phyloP scores from a whole-genome alignment of 2,888 invertebrate genomes.

The Hanleya hanleyi region DNA sequence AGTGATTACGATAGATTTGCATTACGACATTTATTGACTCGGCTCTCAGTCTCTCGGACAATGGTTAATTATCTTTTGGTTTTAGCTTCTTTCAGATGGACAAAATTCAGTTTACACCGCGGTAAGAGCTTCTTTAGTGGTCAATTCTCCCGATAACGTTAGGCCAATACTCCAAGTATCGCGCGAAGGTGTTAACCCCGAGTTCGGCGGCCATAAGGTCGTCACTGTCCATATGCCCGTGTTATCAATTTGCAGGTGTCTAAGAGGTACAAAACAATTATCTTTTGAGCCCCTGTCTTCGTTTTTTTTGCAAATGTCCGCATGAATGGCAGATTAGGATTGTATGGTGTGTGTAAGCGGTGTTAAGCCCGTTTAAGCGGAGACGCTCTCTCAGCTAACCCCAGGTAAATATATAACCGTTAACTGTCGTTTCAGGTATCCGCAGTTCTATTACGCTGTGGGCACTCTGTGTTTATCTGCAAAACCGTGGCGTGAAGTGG shows the following conservation, averaged over 20 bases:
- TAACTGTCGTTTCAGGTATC: conserved; percentile 3
- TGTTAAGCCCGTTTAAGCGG: not conserved
- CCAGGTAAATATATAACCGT: conserved; percentile 7
- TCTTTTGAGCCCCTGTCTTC: not conserved
- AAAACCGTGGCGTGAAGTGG: not conserved
- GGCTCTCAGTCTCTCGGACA: too few species aligned
- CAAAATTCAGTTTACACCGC: too few species aligned
- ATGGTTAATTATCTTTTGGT: too few species aligned
- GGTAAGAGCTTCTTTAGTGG: too few species aligned
- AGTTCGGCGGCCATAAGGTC: too few species aligned
- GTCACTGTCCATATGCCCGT: not conserved
- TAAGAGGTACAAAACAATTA: not conserved
- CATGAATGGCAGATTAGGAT: not conserved
- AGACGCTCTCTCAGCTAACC: not conserved
- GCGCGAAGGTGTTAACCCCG: too few species aligned
- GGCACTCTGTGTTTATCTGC: not conserved
- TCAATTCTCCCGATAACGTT: too few species aligned
- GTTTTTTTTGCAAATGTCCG: not conserved
- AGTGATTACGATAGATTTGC: too few species aligned
- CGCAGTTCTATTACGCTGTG: not conserved
- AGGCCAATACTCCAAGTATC: too few species aligned
- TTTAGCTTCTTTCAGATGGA: too few species aligned
- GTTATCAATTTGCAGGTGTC: not conserved
- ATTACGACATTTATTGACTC: too few species aligned
- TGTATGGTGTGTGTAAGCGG: conserved; percentile 1